Evolutionary conservation across 2,888 invertebrate genomes (phyloP), one percentile per base, ranked within the genome.

Genomic region (Notodonta ziczac): DNA sequence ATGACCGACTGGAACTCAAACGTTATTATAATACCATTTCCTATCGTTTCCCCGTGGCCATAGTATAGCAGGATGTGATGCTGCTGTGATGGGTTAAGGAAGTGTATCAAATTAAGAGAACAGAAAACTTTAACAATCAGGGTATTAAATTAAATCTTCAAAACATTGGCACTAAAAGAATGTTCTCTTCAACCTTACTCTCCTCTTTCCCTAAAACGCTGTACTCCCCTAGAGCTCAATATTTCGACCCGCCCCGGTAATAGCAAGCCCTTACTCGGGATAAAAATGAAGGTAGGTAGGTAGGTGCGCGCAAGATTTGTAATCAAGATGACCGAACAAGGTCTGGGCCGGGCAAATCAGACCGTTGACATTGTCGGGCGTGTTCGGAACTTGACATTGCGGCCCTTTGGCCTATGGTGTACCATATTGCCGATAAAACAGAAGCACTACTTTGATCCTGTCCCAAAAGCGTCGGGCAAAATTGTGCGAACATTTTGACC

Each of bases 331-430:
- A 57, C 62, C 63, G 63, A 54, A 60, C 68, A 70, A 74, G 77
- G 75, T 63, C 63, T 66, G 12, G 65, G 65, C 56, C 63, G 61
- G 60, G 61, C 61, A 54, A 64, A 58, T 66, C 58, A 52, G 67
- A 73, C 64, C 80, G 67, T 81, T 81, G 83, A 79, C 85, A 76
- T 81, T 79, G 82, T 44, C 51, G 54, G 63, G 67, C 66, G 67
- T 65, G 68, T 66, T 13, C 55, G 56, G 66, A 70, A 67, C 77
- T 77, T 79, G 79, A 78, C 80, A 77, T 80, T 80, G 78, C 52
- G 53, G 35, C 51, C 62, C 57, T 56, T 35, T 32, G 57, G 54
- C 50, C 44, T 40, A 57, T 50, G 56, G 58, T 53, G 48, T 32
- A 32, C 40, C 14, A 14, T 51, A 24, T 12, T 16, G 39, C 14